These are phyloP conservation scores for Chionoecetes opilio DNA, from an alignment of 1,140 invertebrate species.

Conservation along the genomic window DNA sequence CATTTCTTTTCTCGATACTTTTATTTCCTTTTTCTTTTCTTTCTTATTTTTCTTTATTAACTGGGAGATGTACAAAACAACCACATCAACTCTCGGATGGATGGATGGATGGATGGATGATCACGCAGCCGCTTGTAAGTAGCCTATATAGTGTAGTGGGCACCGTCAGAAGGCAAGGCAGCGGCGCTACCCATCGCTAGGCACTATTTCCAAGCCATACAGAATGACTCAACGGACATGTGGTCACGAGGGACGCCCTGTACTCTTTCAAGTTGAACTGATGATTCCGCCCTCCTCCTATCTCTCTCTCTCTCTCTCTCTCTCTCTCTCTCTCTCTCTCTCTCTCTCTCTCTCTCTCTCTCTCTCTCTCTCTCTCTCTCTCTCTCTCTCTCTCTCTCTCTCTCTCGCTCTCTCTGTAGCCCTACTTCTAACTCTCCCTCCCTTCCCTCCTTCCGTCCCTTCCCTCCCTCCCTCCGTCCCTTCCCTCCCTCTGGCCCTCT, in stretches of 20 bases:
- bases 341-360: not conserved
- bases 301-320: not conserved
- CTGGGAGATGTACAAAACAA: too few relatives aligned
- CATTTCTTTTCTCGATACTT: too few relatives aligned
- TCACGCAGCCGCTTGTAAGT: too few relatives aligned
- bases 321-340: conserved; percentile 32
- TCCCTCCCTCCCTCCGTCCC: not conserved
- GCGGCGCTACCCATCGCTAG: not conserved
- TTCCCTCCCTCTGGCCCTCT: not conserved
- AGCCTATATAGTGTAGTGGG: not conserved
- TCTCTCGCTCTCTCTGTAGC: not conserved
- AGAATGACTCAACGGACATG: not conserved
- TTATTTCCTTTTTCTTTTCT: too few relatives aligned
- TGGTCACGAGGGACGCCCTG: not conserved
- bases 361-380: conserved; percentile 22
- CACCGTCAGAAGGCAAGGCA: too few relatives aligned
- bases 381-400: not conserved
- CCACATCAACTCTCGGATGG: too few relatives aligned
- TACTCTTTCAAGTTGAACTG: conserved; percentile 33
- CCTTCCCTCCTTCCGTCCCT: not conserved
- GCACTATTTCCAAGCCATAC: not conserved
- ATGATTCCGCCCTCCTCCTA: not conserved
- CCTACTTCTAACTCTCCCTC: not conserved
- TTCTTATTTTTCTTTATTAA: too few relatives aligned
- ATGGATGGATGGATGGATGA: not conserved